phyloP scores from a whole-genome alignment of 2,113 vertebrate genomes.

The Jacana jacana region DNA sequence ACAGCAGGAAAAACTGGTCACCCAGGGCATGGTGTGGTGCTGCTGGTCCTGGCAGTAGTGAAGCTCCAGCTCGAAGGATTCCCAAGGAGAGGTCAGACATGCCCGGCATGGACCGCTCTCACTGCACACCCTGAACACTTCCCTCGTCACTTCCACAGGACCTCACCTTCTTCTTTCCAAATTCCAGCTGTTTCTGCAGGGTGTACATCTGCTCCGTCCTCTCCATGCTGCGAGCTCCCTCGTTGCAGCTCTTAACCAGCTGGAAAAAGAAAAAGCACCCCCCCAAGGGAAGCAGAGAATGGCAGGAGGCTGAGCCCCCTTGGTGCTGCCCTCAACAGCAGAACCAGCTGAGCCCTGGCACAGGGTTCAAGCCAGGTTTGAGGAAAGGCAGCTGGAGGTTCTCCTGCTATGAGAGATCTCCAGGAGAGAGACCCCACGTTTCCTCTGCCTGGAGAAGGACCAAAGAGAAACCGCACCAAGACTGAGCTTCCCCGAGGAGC shows the following conservation, averaged over 20 bases:
- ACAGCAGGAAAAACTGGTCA: neutral
- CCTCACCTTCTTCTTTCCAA: conserved; percentile 92
- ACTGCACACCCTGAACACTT: neutral
- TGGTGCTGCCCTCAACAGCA: neutral
- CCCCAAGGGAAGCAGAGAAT: rapidly evolving
- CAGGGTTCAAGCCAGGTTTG: neutral
- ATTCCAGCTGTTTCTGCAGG: conserved; percentile 93
- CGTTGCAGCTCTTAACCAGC: conserved; percentile 91
- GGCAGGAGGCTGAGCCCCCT: neutral
- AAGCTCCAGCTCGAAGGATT: neutral
- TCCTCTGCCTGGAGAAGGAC: neutral
- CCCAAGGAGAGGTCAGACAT: neutral
- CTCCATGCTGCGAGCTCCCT: conserved; percentile 92
- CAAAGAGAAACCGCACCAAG: neutral
- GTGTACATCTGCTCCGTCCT: conserved; percentile 93
- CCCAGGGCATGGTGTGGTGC: rapidly evolving
- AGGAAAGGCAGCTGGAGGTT: neutral
- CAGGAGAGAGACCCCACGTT: rapidly evolving
- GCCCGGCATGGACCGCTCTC: neutral
- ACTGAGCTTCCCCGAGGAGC: neutral
- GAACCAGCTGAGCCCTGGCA: neutral
- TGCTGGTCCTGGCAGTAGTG: neutral
- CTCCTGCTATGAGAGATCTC: neutral
- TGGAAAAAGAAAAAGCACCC: conserved; percentile 7
- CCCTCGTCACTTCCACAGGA: no score